phyloP scores from a whole-genome alignment of 2,888 invertebrate species.

The Eumerus sabulonum region DNA sequence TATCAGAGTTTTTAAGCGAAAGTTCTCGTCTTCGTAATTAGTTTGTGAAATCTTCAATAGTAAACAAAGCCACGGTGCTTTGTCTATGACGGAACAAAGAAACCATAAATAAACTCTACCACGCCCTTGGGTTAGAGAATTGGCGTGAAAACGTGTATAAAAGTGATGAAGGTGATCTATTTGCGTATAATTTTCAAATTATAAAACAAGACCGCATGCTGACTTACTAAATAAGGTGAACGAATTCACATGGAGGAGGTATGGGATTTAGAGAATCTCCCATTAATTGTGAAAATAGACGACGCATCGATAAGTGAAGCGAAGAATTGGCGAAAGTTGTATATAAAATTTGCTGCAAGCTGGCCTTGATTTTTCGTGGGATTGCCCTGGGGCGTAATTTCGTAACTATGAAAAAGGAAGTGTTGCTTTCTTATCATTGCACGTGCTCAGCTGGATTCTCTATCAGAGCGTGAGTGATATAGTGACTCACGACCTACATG shows the following conservation, averaged over 20 bases:
- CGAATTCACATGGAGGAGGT: not conserved
- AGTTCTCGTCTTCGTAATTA: slow-evolving; percentile 27
- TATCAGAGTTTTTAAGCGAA: slow-evolving; percentile 33
- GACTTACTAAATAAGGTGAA: too few relatives aligned
- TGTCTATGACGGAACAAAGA: slow-evolving; percentile 4
- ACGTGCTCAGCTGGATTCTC: too few relatives aligned
- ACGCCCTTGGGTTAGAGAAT: slow-evolving; percentile 2
- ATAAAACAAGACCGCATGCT: too few relatives aligned
- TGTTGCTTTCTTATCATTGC: too few relatives aligned
- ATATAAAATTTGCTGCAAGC: too few relatives aligned
- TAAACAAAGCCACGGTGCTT: slow-evolving; percentile 13
- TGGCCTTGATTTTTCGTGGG: too few relatives aligned
- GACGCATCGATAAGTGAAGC: not conserved
- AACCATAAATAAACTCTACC: not conserved
- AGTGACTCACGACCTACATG: too few relatives aligned
- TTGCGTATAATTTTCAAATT: slow-evolving; percentile 21
- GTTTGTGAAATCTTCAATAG: slow-evolving; percentile 5
- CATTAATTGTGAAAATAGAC: slow-evolving; percentile 15
- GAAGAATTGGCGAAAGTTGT: too few relatives aligned
- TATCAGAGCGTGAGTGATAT: too few relatives aligned
- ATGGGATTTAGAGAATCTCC: slow-evolving; percentile 13
- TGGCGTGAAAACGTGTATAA: slow-evolving; percentile 34
- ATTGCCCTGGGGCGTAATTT: too few relatives aligned
- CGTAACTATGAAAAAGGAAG: too few relatives aligned
- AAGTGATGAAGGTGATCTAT: slow-evolving; percentile 7